Percentiles rank a stretch among this genome's conserved stretches.
Conservation (phyloP, 1,140 invertebrate species). For the Drosophila mojavensis region DNA sequence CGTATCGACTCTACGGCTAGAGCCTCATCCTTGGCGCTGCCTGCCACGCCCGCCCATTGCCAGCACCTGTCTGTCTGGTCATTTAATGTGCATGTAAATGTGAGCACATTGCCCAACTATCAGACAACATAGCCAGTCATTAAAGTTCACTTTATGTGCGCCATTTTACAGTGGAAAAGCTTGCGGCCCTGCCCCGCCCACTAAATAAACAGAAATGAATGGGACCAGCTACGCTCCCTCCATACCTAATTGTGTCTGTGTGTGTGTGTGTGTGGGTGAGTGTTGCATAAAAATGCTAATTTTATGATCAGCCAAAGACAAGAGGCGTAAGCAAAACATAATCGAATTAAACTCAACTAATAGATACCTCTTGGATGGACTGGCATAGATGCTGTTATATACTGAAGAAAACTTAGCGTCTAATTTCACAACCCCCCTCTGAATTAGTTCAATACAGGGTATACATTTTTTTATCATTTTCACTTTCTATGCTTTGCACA, state of each 20-base stretch:
- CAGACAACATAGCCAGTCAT: conserved; percentile 54
- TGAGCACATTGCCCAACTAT: conserved; percentile 42
- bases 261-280: conserved; percentile 46
- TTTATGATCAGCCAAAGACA: conserved; percentile 54
- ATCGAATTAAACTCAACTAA: not conserved
- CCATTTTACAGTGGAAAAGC: conserved; percentile 55
- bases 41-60: conserved; percentile 6
- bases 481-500: conserved; percentile 14
- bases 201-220: conserved; percentile 19
- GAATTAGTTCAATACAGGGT: not conserved
- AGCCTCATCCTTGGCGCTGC: no score
- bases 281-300: conserved; percentile 77
- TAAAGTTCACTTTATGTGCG: conserved; percentile 75
- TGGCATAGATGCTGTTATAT: not conserved
- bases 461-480: conserved; percentile 7
- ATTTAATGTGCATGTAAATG: conserved; percentile 80
- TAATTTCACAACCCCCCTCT: not conserved
- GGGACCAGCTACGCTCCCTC: conserved; percentile 16
- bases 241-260: conserved; percentile 62
- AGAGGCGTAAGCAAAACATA: not conserved
- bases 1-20: conserved; percentile 25
- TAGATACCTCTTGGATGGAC: conserved; percentile 4
- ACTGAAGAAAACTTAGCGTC: no score
- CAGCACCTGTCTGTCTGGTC: conserved; percentile 41
- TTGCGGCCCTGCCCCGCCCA: not conserved